phyloP scores from a whole-genome alignment of 2,888 invertebrate genomes.

The Caenorhabditis sp. region DNA sequence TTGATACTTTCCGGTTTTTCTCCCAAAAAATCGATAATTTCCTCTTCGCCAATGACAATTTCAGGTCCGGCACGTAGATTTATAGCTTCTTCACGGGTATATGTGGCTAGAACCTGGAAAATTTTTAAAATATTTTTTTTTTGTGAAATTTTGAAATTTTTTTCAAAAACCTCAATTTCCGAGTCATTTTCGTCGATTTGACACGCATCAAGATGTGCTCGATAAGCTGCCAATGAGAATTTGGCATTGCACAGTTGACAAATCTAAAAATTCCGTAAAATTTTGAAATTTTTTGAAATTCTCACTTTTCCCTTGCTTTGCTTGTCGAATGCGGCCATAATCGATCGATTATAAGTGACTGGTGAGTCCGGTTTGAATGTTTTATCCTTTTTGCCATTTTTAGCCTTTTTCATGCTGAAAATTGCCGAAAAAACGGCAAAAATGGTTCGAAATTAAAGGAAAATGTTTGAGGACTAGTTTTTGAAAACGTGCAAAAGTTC shows the following conservation, averaged over 20 bases:
- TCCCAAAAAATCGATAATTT: background rate
- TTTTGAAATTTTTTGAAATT: background rate
- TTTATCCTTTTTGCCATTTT: conserved; percentile 44
- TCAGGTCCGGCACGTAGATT: conserved; percentile 52
- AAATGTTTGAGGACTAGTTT: background rate
- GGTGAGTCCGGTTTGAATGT: conserved; percentile 18
- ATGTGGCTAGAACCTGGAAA: conserved; percentile 39
- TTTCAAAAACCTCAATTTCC: conserved; percentile 32
- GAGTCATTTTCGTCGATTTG: conserved; percentile 44
- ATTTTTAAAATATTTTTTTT: background rate
- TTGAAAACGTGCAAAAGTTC: background rate
- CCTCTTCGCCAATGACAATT: conserved; percentile 49
- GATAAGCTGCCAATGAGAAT: conserved; percentile 51
- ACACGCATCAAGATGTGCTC: conserved; percentile 41
- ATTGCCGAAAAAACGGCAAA: background rate
- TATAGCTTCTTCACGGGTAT: conserved; percentile 55
- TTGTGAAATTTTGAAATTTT: background rate
- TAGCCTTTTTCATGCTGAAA: conserved; percentile 43
- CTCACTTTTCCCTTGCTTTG: conserved; percentile 61
- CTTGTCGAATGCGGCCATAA: conserved; percentile 56
- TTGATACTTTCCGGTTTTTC: conserved; percentile 2
- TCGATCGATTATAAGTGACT: conserved; percentile 49
- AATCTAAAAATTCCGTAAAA: conserved; percentile 9
- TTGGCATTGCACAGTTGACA: conserved; percentile 48
- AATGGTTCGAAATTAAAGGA: background rate